Evolutionary conservation across 2,113 vertebrate genomes (phyloP).

Genomic region (Xyliphius kryptos): DNA sequence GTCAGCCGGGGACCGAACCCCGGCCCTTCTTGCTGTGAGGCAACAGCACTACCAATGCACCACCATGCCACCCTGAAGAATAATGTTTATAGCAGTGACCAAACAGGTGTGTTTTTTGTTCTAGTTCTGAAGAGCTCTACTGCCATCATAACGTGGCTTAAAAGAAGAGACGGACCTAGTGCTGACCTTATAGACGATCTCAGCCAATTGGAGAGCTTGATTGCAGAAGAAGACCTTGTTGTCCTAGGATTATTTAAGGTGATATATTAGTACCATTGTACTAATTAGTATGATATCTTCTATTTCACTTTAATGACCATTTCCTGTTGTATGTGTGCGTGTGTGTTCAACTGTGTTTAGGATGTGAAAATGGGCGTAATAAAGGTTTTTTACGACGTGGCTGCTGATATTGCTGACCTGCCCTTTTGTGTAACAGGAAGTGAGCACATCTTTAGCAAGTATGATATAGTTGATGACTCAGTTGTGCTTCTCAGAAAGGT

Average conservation of each 20-base stretch:
- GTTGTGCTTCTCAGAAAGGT: conserved; percentile 80
- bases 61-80: no score
- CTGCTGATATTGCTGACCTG: conserved; percentile 75
- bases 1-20: no score
- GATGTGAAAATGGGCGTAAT: conserved; percentile 60
- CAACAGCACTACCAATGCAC: no score
- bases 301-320: no score
- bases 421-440: conserved; percentile 67
- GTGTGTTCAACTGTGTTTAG: conserved; percentile 55
- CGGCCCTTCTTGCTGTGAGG: no score
- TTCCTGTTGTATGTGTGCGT: no score
- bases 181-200: conserved; percentile 65
- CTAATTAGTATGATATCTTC: no score
- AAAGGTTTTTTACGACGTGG: conserved; percentile 66
- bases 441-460: conserved; percentile 52
- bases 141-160: conserved; percentile 80
- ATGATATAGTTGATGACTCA: conserved; percentile 61
- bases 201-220: conserved; percentile 57
- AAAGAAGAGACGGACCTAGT: conserved; percentile 73
- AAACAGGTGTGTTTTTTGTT: no score
- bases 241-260: conserved; percentile 89
- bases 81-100: no score
- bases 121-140: conserved; percentile 75
- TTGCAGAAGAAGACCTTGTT: conserved; percentile 63
- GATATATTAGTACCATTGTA: no score